A percentile compares a stretch with the other conserved stretches of the same genome.
These are phyloP conservation scores for Setophaga kirtlandii DNA, from an alignment of 2,113 vertebrate genomes.

Conservation along the genomic window DNA sequence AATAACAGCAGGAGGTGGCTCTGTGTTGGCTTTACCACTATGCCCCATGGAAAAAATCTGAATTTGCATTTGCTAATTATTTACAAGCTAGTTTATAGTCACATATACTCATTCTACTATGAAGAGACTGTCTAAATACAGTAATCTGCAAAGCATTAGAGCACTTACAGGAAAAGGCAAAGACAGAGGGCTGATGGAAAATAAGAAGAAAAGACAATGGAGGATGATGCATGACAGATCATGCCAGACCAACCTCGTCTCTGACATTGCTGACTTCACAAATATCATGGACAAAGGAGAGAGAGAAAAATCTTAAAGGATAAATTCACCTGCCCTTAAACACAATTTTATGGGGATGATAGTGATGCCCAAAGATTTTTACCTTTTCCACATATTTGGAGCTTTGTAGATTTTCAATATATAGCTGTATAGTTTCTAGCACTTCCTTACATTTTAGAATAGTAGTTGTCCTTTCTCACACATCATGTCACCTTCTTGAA, in stretches of 20 bases:
- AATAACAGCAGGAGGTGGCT: background rate
- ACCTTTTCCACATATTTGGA: background rate
- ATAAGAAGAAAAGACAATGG: background rate
- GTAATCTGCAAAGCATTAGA: background rate
- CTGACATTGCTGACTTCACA: background rate
- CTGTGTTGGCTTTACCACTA: background rate
- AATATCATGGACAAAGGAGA: background rate
- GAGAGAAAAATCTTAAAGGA: background rate
- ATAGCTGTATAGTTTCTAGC: background rate
- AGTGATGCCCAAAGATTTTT: background rate
- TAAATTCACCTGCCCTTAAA: background rate
- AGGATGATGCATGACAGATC: background rate
- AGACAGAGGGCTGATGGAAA: background rate
- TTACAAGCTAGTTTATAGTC: background rate
- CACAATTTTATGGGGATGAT: background rate
- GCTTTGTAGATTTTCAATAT: background rate
- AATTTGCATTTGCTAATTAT: background rate
- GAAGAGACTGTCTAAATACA: background rate
- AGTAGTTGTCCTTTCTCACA: background rate
- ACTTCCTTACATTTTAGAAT: background rate
- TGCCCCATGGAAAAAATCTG: background rate
- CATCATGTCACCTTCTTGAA: background rate
- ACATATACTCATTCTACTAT: background rate
- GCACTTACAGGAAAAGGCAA: background rate
- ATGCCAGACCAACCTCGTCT: background rate